Base-by-base conservation (phyloP, 2,888 invertebrate genomes). In the Carcina quercana region DNA sequence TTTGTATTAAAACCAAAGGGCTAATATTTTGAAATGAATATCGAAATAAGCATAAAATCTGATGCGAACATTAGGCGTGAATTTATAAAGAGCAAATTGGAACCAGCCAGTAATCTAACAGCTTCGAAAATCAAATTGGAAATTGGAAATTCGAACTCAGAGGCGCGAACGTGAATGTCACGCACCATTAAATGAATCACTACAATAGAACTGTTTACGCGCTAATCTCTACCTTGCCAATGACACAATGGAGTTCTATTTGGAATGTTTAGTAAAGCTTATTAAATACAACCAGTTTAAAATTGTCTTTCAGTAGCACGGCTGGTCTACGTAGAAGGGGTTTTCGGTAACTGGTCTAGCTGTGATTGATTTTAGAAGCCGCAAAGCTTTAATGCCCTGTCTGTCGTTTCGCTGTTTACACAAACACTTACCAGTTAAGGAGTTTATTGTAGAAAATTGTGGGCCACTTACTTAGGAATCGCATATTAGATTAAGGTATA, bases 321-420 rank as follows among this genome's bases (percentile, higher is more conserved):
- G n/a, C n/a, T n/a, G n/a, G n/a, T n/a, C n/a, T n/a, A n/a, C n/a
- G 35, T 37, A 34, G 36, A 31, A 43, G 45, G 48, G 59, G 51
- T 55, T 53, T 47, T 38, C 34, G 43, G 39, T 36, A 22, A 25
- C 8, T 26, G 24, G 8, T 10, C 33, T 32, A 17, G 50, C 57
- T 50, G 60, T 65, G 67, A 70, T 69, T 68, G 82, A 82, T 82
- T 82, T 80, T 71, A 58, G 82, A 82, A 82, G 69, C 80, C 79
- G 26, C 58, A 59, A 43, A 12, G 42, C 41, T 72, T n/a, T n/a
- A 79, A 80, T 73, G 74, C 74, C 68, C 59, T 71, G 75, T 78
- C n/a, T 72, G 62, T 61, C 52, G 62, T 64, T 49, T 61, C 66
- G 64, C 65, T 76, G 78, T 75, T 79, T 75, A 80, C 76, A 78